Evolutionary conservation across 2,113 vertebrate genomes (phyloP).

Genomic region (Lampris megalopsis): DNA sequence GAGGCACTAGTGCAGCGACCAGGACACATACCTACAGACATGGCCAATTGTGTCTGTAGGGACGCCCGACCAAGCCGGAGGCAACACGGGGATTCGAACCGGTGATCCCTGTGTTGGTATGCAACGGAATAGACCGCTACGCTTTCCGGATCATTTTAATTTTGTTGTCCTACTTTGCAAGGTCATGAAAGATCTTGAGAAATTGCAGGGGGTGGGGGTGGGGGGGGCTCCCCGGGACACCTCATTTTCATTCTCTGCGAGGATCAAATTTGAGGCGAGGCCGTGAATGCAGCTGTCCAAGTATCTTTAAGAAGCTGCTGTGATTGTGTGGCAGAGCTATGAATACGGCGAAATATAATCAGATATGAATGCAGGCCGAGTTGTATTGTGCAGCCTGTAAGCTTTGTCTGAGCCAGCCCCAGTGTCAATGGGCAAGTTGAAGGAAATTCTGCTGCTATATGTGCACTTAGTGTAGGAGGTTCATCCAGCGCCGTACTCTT

Average conservation of each 20-base stretch:
- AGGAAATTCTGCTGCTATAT: slow-evolving; percentile 20
- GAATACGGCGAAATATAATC: slow-evolving; percentile 53
- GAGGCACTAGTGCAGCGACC: too few relatives aligned
- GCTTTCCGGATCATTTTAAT: neutral
- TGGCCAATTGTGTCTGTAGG: too few relatives aligned
- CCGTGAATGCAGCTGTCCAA: slow-evolving; percentile 17
- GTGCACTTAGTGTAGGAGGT: slow-evolving; percentile 43
- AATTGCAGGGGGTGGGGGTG: too few relatives aligned
- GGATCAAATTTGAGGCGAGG: slow-evolving; percentile 26
- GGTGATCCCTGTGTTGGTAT: too few relatives aligned
- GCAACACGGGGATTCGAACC: too few relatives aligned
- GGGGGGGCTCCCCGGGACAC: neutral
- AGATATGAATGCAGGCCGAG: slow-evolving; percentile 41
- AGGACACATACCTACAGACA: too few relatives aligned
- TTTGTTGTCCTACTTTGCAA: neutral
- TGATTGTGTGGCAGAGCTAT: slow-evolving; percentile 37
- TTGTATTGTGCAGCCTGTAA: slow-evolving; percentile 8
- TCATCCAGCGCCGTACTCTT: slow-evolving; percentile 32
- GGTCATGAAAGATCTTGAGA: neutral
- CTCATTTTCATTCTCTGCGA: slow-evolving; percentile 53
- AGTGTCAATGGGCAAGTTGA: slow-evolving; percentile 43
- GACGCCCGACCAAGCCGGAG: too few relatives aligned
- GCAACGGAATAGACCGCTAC: too few relatives aligned
- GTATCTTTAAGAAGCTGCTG: slow-evolving; percentile 39
- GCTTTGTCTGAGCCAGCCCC: slow-evolving; percentile 47